These are phyloP conservation scores for Oscheius myriophilus DNA, from an alignment of 2,888 invertebrate genomes.

Conservation along the genomic window DNA sequence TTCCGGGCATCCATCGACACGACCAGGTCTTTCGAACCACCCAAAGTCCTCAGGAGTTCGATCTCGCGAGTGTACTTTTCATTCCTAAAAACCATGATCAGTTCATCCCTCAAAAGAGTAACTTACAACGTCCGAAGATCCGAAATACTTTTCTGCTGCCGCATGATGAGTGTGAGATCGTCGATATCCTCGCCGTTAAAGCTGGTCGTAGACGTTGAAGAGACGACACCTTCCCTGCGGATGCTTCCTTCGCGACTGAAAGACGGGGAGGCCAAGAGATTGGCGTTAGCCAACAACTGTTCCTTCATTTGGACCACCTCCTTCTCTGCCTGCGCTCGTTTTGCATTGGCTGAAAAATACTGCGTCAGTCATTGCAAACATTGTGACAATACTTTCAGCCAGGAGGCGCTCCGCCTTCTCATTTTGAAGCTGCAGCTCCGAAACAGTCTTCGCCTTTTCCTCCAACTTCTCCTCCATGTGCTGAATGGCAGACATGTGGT, in stretches of 20 bases:
- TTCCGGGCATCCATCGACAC: constrained; percentile 53
- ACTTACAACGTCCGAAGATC: constrained; percentile 43
- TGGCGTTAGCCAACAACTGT: constrained; percentile 62
- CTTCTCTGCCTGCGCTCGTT: no score
- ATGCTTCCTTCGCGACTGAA: constrained; percentile 40
- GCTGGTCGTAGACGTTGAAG: not conserved
- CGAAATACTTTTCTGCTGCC: constrained; percentile 57
- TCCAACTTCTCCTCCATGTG: no score
- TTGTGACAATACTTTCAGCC: no score
- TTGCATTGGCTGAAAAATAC: no score
- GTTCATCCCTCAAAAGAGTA: no score
- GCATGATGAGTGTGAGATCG: constrained; percentile 54
- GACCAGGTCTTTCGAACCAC: constrained; percentile 51
- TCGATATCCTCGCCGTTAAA: constrained; percentile 35
- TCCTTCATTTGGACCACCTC: constrained; percentile 59
- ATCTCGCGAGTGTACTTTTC: constrained; percentile 53
- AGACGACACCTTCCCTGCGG: constrained; percentile 1
- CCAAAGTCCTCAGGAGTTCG: constrained; percentile 49
- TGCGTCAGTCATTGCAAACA: no score
- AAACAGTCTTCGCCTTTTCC: no score
- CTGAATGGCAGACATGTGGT: no score
- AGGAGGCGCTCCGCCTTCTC: no score
- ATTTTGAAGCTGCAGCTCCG: no score
- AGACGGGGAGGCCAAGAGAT: constrained; percentile 55
- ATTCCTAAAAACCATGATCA: constrained; percentile 28